Base-by-base conservation (phyloP, 1,140 invertebrate species). In the Drosophila albomicans region DNA sequence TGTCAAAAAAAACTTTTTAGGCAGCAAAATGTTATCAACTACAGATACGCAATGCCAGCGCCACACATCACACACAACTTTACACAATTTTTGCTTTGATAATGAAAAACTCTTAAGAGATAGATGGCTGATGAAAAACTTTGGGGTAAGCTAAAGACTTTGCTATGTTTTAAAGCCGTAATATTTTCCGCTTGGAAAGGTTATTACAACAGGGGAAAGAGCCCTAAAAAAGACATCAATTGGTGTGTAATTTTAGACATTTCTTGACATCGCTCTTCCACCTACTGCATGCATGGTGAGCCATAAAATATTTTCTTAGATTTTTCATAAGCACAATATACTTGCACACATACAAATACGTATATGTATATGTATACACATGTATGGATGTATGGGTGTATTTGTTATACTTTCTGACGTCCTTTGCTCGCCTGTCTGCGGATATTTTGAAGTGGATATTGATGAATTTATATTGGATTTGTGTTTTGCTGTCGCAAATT, bases 391-490 rank as follows among this genome's bases (percentile, higher is more conserved):
- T 10, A 15, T 56, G 11, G 43, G 30, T 20, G 38, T 25, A 16
- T 41, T 32, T 45, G 41, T 49, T 30, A 49, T 61, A 49, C 56
- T 35, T 56, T 46, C 20, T 45, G 46, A 48, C 20, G 32, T 58
- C 62, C 13, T 49, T 20, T 38, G 51, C 30, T 46, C 20, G 61
- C 43, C 54, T 52, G 63, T 73, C 64, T 73, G 54, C 16, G 56
- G 16, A 30, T 61, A 73, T 59, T 67, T 52, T 59, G 78, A 86
- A 85, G 82, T 81, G 65, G 79, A 79, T 82, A 86, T 82, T 86
- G 84, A 87, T 86, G 76, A 86, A 86, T 82, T 87, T 79, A 76
- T 77, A 86, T 86, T 82, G 82, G 79, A 86, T 86, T 87, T 79
- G 57, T 54, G 28, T 32, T 54, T 54, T 38, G 15, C 51, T 65